A percentile compares a stretch with the other conserved stretches of the same genome.
phyloP scores from a whole-genome alignment of 2,113 vertebrate genomes.

The Pterophyllum scalare region DNA sequence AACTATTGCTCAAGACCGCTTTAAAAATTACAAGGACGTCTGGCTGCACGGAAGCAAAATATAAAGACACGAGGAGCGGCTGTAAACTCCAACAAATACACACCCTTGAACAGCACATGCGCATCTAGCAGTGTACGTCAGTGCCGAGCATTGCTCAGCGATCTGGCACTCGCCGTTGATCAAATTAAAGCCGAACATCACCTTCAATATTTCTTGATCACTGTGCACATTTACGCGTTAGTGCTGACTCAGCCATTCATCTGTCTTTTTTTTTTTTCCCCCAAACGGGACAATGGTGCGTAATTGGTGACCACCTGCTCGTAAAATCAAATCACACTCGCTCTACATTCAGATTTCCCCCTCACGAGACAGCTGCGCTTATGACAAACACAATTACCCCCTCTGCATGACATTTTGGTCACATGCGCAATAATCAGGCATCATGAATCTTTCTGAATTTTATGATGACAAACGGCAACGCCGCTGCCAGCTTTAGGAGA shows the following conservation, averaged over 20 bases:
- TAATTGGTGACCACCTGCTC: conserved; percentile 76
- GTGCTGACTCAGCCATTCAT: conserved; percentile 62
- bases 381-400: conserved; percentile 65
- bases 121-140: background rate
- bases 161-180: conserved; percentile 16
- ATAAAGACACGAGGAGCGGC: background rate
- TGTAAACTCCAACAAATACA: background rate
- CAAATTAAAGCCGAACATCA: conserved; percentile 35
- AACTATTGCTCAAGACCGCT: background rate
- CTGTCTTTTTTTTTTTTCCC: background rate
- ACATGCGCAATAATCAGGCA: conserved; percentile 25
- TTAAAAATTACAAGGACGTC: background rate
- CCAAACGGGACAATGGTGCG: conserved; percentile 51
- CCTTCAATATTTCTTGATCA: conserved; percentile 72
- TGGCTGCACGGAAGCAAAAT: background rate
- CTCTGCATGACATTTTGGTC: conserved; percentile 41
- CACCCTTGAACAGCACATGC: background rate
- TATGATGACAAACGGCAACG: conserved; percentile 54
- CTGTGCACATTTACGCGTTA: conserved; percentile 17
- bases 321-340: conserved; percentile 52
- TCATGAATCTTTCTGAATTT: conserved; percentile 52
- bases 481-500: background rate
- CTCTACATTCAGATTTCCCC: conserved; percentile 52
- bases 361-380: conserved; percentile 56
- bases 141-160: background rate